Evolutionary conservation across 2,888 invertebrate species (phyloP), one percentile per base, ranked within the genome.

Genomic region (Eustalomyia histrio): DNA sequence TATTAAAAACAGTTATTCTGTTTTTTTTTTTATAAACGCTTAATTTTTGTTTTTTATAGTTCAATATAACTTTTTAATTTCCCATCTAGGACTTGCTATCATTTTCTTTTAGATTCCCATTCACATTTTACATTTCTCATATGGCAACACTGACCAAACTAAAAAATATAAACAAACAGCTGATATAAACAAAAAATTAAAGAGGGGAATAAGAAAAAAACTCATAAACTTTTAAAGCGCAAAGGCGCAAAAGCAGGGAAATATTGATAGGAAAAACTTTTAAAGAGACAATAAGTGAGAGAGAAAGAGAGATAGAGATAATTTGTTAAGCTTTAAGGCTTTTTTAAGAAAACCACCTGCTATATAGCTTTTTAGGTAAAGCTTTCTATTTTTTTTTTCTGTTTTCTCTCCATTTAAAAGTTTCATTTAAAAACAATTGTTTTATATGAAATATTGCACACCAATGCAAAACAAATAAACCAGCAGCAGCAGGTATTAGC

Each of bases 111-210:
- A n/a, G n/a, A n/a, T n/a, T n/a, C n/a, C n/a, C n/a, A n/a, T n/a
- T n/a, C n/a, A n/a, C n/a, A n/a, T n/a, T n/a, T n/a, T n/a, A n/a
- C n/a, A n/a, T n/a, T n/a, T n/a, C n/a, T n/a, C n/a, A n/a, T n/a
- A n/a, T n/a, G n/a, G n/a, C n/a, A n/a, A n/a, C n/a, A 72, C 55
- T 12, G 50, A n/a, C 60, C 67, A 72, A 68, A 18, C 17, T 14
- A 9, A 1, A 24, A 29, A 60, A 18, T 29, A 55, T 73, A 43
- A 76, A 65, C 78, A 43, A 76, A 65, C 78, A 81, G 78, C 74
- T 75, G 78, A 61, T 73, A 17, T 47, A 24, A 33, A 72, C 43
- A 33, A 72, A 53, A n/a, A 43, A 12, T 29, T 16, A 14, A 4
- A 18, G 18, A 64, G 35, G 29, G 7, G 29, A 29, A 7, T 29